These are phyloP conservation scores for Procavia capensis DNA, from an alignment of 2,113 vertebrate species.

Conservation along the genomic window DNA sequence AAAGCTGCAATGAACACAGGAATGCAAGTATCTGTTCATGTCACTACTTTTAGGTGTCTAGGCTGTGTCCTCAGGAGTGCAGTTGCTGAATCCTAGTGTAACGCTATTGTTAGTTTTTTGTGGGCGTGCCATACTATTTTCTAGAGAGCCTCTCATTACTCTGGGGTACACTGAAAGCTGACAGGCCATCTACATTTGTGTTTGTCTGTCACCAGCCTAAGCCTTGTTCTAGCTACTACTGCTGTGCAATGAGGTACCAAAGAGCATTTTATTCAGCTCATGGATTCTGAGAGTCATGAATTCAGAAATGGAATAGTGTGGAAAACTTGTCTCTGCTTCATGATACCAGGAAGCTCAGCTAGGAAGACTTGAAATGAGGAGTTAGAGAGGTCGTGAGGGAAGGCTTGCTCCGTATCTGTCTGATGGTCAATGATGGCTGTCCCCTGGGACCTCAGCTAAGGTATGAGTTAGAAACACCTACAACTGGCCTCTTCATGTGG, in stretches of 20 bases:
- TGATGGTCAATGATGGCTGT: neutral
- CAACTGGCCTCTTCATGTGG: neutral
- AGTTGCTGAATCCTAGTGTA: no score
- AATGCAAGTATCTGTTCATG: no score
- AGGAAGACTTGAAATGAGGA: neutral
- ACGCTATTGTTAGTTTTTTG: no score
- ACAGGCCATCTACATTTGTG: neutral
- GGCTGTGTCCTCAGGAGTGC: no score
- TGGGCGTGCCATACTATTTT: no score
- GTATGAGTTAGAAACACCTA: neutral
- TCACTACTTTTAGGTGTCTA: no score
- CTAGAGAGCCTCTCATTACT: neutral
- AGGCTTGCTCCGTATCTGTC: neutral
- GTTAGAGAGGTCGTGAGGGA: neutral
- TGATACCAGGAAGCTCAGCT: neutral
- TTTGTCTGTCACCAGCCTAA: neutral
- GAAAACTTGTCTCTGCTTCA: no score
- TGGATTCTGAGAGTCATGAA: neutral
- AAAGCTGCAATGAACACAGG: no score
- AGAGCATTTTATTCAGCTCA: neutral
- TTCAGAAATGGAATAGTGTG: no score
- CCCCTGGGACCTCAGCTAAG: neutral
- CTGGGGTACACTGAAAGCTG: neutral
- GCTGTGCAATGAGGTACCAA: neutral
- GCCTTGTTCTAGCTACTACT: neutral